phyloP scores from a whole-genome alignment of 2,888 invertebrate species.

The Myopa tessellatipennis region DNA sequence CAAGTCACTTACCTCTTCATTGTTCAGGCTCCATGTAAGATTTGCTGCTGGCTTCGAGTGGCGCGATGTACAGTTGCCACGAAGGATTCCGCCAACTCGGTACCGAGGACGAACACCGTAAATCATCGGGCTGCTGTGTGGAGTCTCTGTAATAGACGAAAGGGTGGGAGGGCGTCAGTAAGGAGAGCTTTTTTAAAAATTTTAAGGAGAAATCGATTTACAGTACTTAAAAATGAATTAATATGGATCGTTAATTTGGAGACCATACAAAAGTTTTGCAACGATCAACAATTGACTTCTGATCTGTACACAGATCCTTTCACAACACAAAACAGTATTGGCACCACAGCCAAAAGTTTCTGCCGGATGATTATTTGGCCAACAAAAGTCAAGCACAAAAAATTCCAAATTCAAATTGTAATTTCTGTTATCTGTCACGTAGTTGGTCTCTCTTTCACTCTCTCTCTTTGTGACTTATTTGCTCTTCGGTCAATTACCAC shows the following conservation, averaged over 20 bases:
- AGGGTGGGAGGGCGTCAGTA: too few relatives aligned
- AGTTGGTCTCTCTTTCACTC: too few relatives aligned
- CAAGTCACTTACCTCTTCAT: slow-evolving; percentile 65
- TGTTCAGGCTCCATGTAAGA: slow-evolving; percentile 73
- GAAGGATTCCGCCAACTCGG: slow-evolving; percentile 70
- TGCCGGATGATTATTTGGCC: neutral
- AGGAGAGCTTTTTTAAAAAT: too few relatives aligned
- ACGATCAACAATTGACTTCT: too few relatives aligned
- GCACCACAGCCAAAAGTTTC: neutral
- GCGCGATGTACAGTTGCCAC: slow-evolving; percentile 71
- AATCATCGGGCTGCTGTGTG: slow-evolving; percentile 70
- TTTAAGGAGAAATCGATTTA: too few relatives aligned
- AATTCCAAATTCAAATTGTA: neutral
- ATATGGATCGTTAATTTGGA: slow-evolving; percentile 9
- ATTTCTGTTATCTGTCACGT: too few relatives aligned
- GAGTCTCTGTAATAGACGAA: slow-evolving; percentile 67
- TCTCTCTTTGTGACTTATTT: too few relatives aligned
- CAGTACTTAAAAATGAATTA: too few relatives aligned
- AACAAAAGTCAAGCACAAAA: neutral
- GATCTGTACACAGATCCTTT: too few relatives aligned
- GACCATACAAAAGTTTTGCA: too few relatives aligned
- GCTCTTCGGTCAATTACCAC: too few relatives aligned
- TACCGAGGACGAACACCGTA: slow-evolving; percentile 70
- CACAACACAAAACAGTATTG: too few relatives aligned
- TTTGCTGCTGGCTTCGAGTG: slow-evolving; percentile 72